Evolutionary conservation across 2,888 invertebrate genomes (phyloP), one percentile per base, ranked within the genome.

Genomic region (Lithophane socia): DNA sequence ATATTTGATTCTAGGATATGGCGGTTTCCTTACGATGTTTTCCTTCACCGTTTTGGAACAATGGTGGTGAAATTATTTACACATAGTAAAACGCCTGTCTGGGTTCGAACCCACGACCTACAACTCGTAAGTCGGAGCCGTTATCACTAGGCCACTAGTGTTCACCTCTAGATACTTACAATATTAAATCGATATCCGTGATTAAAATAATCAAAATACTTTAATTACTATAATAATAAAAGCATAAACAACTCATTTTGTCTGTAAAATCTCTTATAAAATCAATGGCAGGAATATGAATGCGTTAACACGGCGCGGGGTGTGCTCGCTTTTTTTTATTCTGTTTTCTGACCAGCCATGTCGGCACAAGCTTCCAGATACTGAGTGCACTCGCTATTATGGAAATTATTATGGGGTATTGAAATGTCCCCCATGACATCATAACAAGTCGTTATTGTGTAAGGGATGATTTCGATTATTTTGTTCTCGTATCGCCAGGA

Each of bases 271-370:
- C 65, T 56, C 54, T 77, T 64, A 77, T 0, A 76, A 70, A 80
- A 84, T 75, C 79, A 77, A 80, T 79, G 69, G 1, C 44, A 56
- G 21, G 80, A 83, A 84, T 80, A 49, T 37, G 37, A 82, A 87
- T 87, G 83, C 86, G 75, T 5, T 29, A 73, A 74, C 83, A 87
- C 87, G 86, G 73, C 66, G 63, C 87, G 86, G 73, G 61, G 63
- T 75, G 60, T 49, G 24, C 47, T 52, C 44, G 52, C 5, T 37
- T 37, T 75, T 85, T 87, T 83, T 78, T 69, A 61, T 44, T 73
- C 1, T 65, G 58, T 76, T 73, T 77, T 49, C 68, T 83, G 83
- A 79, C 79, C 77, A 49, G 8, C 13, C 58, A 16, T 60, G 3
- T 29, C 18, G 63, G 61, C 12, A 65, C 24, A 84, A 42, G 71